Evolutionary conservation across 1,140 invertebrate genomes (phyloP).

Genomic region (Latrodectus geometricus): DNA sequence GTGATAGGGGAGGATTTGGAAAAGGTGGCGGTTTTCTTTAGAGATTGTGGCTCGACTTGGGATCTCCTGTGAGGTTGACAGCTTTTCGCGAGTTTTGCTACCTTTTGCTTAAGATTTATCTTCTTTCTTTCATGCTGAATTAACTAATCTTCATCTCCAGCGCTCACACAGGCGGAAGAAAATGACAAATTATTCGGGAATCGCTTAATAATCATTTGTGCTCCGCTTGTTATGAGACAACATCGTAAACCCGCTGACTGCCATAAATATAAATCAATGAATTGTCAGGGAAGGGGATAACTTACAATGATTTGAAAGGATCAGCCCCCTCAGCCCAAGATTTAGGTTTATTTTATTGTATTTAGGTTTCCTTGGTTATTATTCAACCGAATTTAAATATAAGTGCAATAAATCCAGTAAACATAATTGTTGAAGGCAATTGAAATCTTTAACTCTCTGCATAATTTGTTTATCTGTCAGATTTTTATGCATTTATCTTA

Average conservation of each 20-base stretch:
- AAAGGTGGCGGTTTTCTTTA: constrained; percentile 36
- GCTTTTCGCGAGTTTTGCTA: constrained; percentile 55
- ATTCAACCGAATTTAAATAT: no score
- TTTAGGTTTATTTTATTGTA: no score
- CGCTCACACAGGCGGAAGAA: constrained; percentile 44
- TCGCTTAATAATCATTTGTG: constrained; percentile 61
- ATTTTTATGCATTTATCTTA: no score
- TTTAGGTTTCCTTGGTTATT: no score
- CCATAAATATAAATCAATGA: constrained; percentile 54
- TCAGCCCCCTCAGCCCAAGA: neutral
- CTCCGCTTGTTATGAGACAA: constrained; percentile 25
- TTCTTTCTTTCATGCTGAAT: constrained; percentile 35
- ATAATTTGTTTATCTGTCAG: no score
- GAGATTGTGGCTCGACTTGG: constrained; percentile 47
- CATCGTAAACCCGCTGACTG: constrained; percentile 30
- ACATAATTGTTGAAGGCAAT: no score
- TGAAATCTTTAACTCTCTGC: no score
- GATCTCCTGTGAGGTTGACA: constrained; percentile 17
- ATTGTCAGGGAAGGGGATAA: constrained; percentile 22
- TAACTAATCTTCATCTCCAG: constrained; percentile 58
- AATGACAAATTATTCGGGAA: constrained; percentile 59
- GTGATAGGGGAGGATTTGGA: constrained; percentile 54
- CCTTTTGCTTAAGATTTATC: constrained; percentile 35
- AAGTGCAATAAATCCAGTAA: no score
- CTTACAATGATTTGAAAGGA: constrained; percentile 24